Base-by-base conservation (phyloP, 2,888 invertebrate genomes). In the Drepanosiphum platanoidis region DNA sequence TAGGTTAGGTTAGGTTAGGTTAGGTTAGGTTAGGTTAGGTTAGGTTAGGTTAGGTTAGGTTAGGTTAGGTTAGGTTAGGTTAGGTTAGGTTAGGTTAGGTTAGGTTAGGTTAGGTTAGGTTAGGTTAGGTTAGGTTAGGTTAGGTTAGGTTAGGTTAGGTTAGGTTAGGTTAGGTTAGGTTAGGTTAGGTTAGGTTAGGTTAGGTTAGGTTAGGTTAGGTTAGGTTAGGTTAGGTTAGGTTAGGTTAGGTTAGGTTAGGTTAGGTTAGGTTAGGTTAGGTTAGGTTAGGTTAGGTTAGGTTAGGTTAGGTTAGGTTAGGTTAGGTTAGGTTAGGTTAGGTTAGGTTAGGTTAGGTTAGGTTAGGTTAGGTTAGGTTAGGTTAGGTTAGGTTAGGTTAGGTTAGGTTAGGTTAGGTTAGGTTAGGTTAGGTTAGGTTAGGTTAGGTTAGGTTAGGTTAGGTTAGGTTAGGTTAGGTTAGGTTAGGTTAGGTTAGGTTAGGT, bases 51-150 rank as follows among this genome's bases (percentile, higher is more conserved):
- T 52, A 52, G 52, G 86, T 84, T 84, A 84, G 86, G 78, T 82
- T 84, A 84, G 86, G 86, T 84, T 84, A 84, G 86, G 86, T 81
- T 84, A 82, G 86, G 77, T 84, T 84, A 82, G 86, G 77, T 82
- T 82, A 82, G 86, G 77, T 84, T 58, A 79, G 52, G 52, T 52
- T 52, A 52, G 52, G 52, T 52, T 52, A 52, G 52, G 52, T 52
- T 52, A 52, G 52, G 86, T 84, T 84, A 84, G 86, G 86, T 84
- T 84, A 84, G 86, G 86, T 84, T 84, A 84, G 86, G 86, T 84
- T 84, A 84, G 52, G 52, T 52, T 52, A 52, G 52, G 52, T 52
- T 52, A 13, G 18, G 52, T 9, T 52, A 13, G 18, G 52, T 9
- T 52, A 13, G 18, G 52, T 9, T 52, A 13, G 18, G 52, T 9